Evolutionary conservation across 2,113 vertebrate species (phyloP), one percentile per base, ranked within the genome.

Genomic region (Gobius niger): DNA sequence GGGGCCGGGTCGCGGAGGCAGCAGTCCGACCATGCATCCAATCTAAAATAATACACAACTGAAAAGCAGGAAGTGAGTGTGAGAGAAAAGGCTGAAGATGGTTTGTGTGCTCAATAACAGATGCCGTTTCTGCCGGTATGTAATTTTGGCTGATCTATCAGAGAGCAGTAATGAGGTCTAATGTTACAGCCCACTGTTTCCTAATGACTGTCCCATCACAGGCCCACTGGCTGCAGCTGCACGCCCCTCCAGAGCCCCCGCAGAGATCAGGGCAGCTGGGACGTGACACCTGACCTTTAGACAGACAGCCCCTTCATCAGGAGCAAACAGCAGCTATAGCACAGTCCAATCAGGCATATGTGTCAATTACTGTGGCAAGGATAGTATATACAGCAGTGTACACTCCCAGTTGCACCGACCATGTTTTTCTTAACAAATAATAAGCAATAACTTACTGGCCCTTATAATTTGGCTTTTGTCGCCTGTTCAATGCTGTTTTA

Each of bases 101-200:
- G 80, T 80, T 82, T 76, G 79, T 70, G 81, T 80, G 67, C 70
- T 73, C 44, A 6, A 24, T 24, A 44, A 73, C 68, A 78, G 83
- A 76, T 81, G 77, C 47, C 49, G 7, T 75, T 75, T 82, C 77
- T 82, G 76, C 81, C 85, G 83, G 87, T 85, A 63, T 87, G 79
- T 87, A 88, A 90, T 91, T 88, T 90, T 73, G 82, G 73, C 63
- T 77, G 71, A 88, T 92, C 89, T 73, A 84, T 92, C 89, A 89
- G 68, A 76, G 76, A 78, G 69, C 86, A 68, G 80, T 92, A 92
- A 92, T 91, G 85, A 91, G 85, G 82, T 88, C 82, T 92, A 90
- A 91, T 91, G 88, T 75, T 86, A 85, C 84, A 82, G 82, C 88
- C 88, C 83, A 70, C 81, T 77, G 85, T 60, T 85, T 73, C 79